These are phyloP conservation scores for Danionella cerebrum DNA, from an alignment of 2,113 vertebrate species.

Conservation along the genomic window DNA sequence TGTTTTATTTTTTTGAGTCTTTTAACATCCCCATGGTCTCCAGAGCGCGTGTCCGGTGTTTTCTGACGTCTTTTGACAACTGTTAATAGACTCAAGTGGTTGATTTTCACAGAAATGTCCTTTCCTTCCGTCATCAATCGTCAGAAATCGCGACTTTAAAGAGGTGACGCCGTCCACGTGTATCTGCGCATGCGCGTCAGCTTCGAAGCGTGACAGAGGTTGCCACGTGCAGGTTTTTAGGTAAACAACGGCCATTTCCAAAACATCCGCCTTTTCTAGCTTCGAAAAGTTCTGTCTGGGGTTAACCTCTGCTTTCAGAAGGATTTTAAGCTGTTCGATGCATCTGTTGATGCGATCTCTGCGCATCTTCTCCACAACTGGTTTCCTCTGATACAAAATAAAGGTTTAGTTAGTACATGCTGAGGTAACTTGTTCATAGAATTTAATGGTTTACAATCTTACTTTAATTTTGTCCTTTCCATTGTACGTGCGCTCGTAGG, in stretches of 20 bases:
- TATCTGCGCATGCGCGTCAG: slow-evolving; percentile 36
- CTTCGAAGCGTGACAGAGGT: slow-evolving; percentile 27
- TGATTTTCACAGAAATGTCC: no score
- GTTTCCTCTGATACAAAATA: slow-evolving; percentile 67
- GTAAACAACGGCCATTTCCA: slow-evolving; percentile 63
- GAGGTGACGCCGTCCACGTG: slow-evolving; percentile 62
- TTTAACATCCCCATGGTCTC: slow-evolving; percentile 61
- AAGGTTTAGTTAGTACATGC: neutral
- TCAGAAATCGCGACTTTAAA: slow-evolving; percentile 51
- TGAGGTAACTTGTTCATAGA: no score
- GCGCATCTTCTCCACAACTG: slow-evolving; percentile 72
- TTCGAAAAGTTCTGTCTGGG: slow-evolving; percentile 55
- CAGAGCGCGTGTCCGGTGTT: slow-evolving; percentile 32
- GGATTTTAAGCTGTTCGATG: slow-evolving; percentile 73
- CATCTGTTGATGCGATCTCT: slow-evolving; percentile 79
- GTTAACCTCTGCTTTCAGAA: slow-evolving; percentile 59
- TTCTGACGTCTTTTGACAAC: neutral
- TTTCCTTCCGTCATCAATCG: slow-evolving; percentile 44
- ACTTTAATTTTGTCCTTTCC: slow-evolving; percentile 65
- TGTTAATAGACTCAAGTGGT: neutral
- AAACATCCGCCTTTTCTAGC: slow-evolving; percentile 62
- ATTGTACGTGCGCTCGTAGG: slow-evolving; percentile 39
- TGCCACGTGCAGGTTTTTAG: slow-evolving; percentile 57
- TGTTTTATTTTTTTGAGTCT: neutral
- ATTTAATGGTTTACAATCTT: no score